These are phyloP conservation scores for Archaeoteleia sp. DNA, from an alignment of 2,888 invertebrate species.

Conservation along the genomic window DNA sequence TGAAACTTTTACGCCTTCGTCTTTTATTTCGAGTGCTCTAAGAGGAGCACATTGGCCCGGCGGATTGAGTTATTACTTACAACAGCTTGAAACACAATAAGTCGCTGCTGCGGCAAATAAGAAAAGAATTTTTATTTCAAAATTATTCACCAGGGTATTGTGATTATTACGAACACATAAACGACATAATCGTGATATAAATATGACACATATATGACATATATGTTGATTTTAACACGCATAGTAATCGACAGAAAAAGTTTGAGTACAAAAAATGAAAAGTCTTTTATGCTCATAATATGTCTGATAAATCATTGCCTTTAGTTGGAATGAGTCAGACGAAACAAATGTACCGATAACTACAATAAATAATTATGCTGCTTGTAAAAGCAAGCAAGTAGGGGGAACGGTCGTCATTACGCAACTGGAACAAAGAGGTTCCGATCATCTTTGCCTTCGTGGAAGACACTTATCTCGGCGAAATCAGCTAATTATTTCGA, in stretches of 20 bases:
- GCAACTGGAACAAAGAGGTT: conserved; percentile 54
- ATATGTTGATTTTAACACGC: too few species aligned
- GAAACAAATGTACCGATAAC: conserved; percentile 24
- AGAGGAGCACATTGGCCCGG: conserved; percentile 17
- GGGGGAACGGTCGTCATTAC: conserved; percentile 45
- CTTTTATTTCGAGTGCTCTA: conserved; percentile 44
- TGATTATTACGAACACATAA: neutral
- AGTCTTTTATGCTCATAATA: too few species aligned
- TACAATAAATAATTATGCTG: conserved; percentile 43
- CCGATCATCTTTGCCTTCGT: conserved; percentile 58
- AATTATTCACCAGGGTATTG: too few species aligned
- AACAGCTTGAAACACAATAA: conserved; percentile 10
- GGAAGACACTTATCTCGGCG: conserved; percentile 65
- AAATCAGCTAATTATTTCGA: conserved; percentile 75
- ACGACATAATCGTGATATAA: too few species aligned
- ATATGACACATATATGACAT: too few species aligned
- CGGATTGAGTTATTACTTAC: conserved; percentile 18
- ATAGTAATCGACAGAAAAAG: too few species aligned
- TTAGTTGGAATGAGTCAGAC: neutral
- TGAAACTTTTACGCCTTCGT: conserved; percentile 59
- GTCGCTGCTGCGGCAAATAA: neutral
- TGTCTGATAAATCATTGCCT: too few species aligned
- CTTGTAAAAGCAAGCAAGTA: conserved; percentile 25
- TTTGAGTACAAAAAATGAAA: neutral
- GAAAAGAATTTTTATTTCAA: neutral